These are phyloP conservation scores for Chrysomela aeneicollis DNA, from an alignment of 2,888 invertebrate genomes.

Conservation along the genomic window DNA sequence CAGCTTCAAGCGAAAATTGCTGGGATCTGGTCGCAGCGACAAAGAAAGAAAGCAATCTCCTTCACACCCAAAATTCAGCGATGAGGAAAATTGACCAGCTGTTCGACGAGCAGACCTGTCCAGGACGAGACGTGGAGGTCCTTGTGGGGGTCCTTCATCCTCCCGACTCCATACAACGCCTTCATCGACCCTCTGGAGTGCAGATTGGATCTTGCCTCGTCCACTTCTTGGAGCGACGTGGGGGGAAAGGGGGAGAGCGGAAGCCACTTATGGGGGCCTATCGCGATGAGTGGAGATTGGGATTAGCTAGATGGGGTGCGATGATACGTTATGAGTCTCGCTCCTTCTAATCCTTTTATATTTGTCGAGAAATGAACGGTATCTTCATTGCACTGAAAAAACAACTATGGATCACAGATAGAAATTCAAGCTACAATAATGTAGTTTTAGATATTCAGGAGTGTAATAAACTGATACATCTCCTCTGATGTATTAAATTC, in stretches of 20 bases:
- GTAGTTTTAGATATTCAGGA: too few relatives aligned
- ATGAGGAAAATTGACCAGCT: conserved; percentile 18
- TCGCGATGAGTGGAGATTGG: not conserved
- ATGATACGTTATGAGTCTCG: too few relatives aligned
- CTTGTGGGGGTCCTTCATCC: not conserved
- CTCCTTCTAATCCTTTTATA: too few relatives aligned
- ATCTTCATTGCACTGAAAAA: too few relatives aligned
- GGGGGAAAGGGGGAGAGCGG: not conserved
- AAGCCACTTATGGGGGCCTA: not conserved
- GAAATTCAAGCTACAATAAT: too few relatives aligned
- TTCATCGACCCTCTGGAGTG: not conserved
- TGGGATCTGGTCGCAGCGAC: too few relatives aligned
- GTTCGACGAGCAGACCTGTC: not conserved
- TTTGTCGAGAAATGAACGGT: too few relatives aligned
- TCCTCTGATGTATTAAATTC: too few relatives aligned
- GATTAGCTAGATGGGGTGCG: not conserved
- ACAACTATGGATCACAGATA: too few relatives aligned
- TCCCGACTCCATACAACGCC: not conserved
- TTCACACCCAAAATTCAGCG: not conserved
- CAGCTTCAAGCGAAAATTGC: too few relatives aligned
- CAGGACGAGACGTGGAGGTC: not conserved
- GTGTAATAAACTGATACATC: too few relatives aligned
- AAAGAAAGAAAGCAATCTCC: not conserved
- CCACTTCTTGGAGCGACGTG: not conserved
- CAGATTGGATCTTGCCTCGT: not conserved